phyloP scores from a whole-genome alignment of 1,140 invertebrate species.

The Lepidurus arcticus region DNA sequence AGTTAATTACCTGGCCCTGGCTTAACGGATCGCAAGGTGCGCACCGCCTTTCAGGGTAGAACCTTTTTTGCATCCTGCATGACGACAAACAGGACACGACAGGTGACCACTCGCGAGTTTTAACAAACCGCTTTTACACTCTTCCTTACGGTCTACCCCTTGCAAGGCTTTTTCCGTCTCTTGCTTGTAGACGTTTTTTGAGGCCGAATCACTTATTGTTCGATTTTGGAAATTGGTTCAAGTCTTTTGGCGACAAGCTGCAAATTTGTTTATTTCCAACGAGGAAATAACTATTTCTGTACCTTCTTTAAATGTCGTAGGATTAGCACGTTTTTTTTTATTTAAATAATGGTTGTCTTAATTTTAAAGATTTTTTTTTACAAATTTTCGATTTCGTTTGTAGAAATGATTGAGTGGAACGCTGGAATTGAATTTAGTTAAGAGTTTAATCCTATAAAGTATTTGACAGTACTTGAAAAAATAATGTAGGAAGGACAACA shows the following conservation, averaged over 20 bases:
- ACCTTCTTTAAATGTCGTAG: too few relatives aligned
- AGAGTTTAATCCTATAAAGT: too few relatives aligned
- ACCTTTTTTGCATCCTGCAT: slow-evolving; percentile 19
- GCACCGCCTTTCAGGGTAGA: slow-evolving; percentile 5
- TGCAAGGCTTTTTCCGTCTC: background rate
- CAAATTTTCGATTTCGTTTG: too few relatives aligned
- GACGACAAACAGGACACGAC: slow-evolving; percentile 20
- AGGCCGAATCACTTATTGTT: background rate
- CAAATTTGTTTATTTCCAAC: too few relatives aligned
- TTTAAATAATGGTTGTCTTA: too few relatives aligned
- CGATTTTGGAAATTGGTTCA: background rate
- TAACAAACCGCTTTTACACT: background rate
- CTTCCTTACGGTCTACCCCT: background rate
- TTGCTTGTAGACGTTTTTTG: background rate
- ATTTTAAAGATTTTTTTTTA: too few relatives aligned
- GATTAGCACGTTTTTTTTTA: too few relatives aligned
- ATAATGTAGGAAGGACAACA: too few relatives aligned
- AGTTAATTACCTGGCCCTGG: slow-evolving; percentile 17
- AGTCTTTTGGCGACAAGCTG: background rate
- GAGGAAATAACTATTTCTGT: too few relatives aligned
- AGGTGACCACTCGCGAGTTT: slow-evolving; percentile 9
- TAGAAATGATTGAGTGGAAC: too few relatives aligned
- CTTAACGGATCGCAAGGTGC: slow-evolving; percentile 14
- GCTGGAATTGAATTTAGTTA: too few relatives aligned
- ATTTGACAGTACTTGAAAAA: too few relatives aligned